Evolutionary conservation across 2,797 vertebrate species (phyloP).

Genomic region (Kryptopterus vitreolus): DNA sequence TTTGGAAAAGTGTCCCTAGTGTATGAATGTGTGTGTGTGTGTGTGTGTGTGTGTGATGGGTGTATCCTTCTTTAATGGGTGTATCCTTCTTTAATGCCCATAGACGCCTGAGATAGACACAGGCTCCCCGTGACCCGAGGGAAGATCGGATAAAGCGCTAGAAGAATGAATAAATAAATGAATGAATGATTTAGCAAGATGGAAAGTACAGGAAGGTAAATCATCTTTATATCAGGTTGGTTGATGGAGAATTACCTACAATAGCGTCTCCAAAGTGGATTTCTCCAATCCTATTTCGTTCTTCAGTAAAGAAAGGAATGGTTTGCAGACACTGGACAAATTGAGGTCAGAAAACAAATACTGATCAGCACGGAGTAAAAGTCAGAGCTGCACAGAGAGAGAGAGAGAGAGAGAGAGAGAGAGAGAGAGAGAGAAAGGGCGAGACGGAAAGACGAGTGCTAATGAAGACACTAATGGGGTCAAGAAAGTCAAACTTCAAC

Average conservation of each 20-base stretch:
- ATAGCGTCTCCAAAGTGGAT: not conserved
- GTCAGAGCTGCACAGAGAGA: conserved; percentile 18
- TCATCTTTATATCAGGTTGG: not conserved
- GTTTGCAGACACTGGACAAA: conserved; percentile 33
- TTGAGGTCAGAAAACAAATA: conserved; percentile 51
- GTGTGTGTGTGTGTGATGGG: too few relatives aligned
- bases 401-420: too few relatives aligned
- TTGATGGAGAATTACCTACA: not conserved
- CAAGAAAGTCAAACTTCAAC: conserved; percentile 28
- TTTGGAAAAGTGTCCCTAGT: too few relatives aligned
- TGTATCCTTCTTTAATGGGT: too few relatives aligned
- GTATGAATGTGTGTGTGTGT: too few relatives aligned
- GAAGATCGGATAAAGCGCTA: too few relatives aligned
- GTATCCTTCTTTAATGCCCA: too few relatives aligned
- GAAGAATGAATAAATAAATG: too few relatives aligned
- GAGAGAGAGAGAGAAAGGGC: not conserved
- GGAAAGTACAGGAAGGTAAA: not conserved
- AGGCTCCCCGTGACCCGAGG: too few relatives aligned
- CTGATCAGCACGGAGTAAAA: conserved; percentile 42
- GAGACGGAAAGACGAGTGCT: conserved; percentile 24
- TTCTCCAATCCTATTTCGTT: conserved; percentile 38
- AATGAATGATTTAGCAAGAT: not conserved
- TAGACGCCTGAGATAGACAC: too few relatives aligned
- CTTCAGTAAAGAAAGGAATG: conserved; percentile 9
- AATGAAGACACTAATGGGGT: conserved; percentile 48